phyloP scores from a whole-genome alignment of 2,113 vertebrate species.

The Beaufortia kweichowensis region DNA sequence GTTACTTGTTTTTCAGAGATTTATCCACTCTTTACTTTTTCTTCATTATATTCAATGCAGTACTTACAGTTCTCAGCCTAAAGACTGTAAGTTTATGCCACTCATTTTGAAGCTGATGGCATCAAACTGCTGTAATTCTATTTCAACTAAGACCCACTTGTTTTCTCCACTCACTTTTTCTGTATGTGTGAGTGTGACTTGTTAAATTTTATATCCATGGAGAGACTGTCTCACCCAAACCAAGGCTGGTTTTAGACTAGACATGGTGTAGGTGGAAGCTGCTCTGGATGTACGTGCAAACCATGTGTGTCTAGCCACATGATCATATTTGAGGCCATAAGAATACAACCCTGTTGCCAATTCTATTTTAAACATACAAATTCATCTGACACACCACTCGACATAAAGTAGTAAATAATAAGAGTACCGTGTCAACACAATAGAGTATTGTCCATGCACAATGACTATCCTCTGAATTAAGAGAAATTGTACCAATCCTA shows the following conservation, averaged over 20 bases:
- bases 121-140: background rate
- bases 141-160: background rate
- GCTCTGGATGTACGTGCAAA: slow-evolving; percentile 61
- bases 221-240: slow-evolving; percentile 59
- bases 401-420: background rate
- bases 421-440: background rate
- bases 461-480: background rate
- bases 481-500: background rate
- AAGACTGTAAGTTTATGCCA: no score
- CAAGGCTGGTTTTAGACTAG: slow-evolving; percentile 69
- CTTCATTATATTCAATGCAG: background rate
- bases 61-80: no score
- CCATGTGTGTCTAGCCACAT: slow-evolving; percentile 45
- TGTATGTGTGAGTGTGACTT: slow-evolving; percentile 19
- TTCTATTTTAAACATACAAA: slow-evolving; percentile 39
- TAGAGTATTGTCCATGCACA: background rate
- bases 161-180: slow-evolving; percentile 17
- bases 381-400: slow-evolving; percentile 12
- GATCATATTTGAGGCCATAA: slow-evolving; percentile 38
- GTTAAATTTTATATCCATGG: slow-evolving; percentile 14
- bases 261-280: slow-evolving; percentile 69
- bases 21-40: background rate
- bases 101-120: background rate
- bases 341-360: slow-evolving; percentile 50
- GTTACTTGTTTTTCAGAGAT: slow-evolving; percentile 6